Evolutionary conservation across 2,797 vertebrate species (phyloP).

Genomic region (Picus viridis): DNA sequence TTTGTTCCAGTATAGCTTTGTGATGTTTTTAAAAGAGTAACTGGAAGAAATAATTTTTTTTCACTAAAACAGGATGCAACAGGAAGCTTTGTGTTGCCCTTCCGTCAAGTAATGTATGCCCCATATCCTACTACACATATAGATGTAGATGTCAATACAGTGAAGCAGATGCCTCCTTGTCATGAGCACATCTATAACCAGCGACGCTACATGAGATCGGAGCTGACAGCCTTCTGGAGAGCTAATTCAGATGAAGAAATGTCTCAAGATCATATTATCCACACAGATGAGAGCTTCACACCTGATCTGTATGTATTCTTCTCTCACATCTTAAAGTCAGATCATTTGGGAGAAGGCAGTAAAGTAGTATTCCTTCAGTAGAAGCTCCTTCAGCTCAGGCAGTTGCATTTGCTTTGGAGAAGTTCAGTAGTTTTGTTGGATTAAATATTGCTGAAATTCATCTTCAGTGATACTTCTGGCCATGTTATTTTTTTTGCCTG

Average conservation of each 20-base stretch:
- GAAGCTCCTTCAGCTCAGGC: neutral
- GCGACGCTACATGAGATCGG: constrained; percentile 91
- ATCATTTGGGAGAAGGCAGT: neutral
- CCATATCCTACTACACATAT: constrained; percentile 96
- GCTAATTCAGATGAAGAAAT: constrained; percentile 92
- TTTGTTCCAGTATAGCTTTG: neutral
- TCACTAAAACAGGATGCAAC: constrained; percentile 87
- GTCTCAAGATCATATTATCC: constrained; percentile 89
- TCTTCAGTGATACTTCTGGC: neutral
- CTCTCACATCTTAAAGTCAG: neutral
- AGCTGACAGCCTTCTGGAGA: constrained; percentile 91
- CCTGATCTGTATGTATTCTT: constrained; percentile 89
- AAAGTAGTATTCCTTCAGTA: neutral
- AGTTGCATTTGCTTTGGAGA: neutral
- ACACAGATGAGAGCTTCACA: constrained; percentile 92
- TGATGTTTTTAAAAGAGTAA: neutral
- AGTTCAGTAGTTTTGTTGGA: neutral
- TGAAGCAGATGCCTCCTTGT: constrained; percentile 97
- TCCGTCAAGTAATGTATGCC: constrained; percentile 96
- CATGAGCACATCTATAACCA: constrained; percentile 97
- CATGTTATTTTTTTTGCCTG: neutral
- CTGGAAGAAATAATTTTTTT: constrained; percentile 16
- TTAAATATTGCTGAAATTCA: neutral
- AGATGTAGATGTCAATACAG: constrained; percentile 95
- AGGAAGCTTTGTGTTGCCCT: constrained; percentile 95